phyloP scores from a whole-genome alignment of 2,797 vertebrate genomes.

The Remorina albescens region DNA sequence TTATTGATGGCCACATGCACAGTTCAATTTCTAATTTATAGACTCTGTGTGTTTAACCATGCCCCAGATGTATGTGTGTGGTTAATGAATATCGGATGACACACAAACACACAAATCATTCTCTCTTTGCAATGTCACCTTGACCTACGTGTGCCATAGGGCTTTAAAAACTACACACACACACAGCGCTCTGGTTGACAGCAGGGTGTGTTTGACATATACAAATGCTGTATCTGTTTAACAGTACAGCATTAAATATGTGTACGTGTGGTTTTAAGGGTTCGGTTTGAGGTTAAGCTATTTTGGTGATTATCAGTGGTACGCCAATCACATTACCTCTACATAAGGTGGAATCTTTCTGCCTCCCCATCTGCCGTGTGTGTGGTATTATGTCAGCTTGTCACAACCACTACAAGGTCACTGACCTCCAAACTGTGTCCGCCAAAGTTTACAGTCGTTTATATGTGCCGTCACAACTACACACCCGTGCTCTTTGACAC shows the following conservation, averaged over 20 bases:
- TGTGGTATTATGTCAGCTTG: constrained; percentile 37
- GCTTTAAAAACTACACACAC: not conserved
- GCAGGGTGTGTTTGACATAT: not conserved
- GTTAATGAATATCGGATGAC: constrained; percentile 23
- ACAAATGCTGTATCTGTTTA: not conserved
- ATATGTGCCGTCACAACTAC: constrained; percentile 31
- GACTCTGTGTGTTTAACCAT: constrained; percentile 11
- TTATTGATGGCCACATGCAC: constrained; percentile 25
- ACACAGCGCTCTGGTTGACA: not conserved
- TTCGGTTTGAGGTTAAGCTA: constrained; percentile 54
- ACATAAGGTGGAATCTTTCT: constrained; percentile 26
- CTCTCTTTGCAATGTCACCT: constrained; percentile 10
- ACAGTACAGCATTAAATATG: too few species aligned
- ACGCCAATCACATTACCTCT: constrained; percentile 63
- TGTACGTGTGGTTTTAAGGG: constrained; percentile 15
- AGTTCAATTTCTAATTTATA: constrained; percentile 12
- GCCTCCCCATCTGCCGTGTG: constrained; percentile 57
- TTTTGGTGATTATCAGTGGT: constrained; percentile 62
- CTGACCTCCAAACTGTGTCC: constrained; percentile 16
- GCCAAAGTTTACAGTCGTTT: constrained; percentile 44
- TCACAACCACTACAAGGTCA: constrained; percentile 67
- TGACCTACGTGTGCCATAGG: constrained; percentile 30
- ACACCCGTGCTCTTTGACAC: constrained; percentile 3
- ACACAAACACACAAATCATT: constrained; percentile 2
- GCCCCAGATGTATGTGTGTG: constrained; percentile 23